phyloP scores from a whole-genome alignment of 2,113 vertebrate genomes.

The Zootoca vivipara region DNA sequence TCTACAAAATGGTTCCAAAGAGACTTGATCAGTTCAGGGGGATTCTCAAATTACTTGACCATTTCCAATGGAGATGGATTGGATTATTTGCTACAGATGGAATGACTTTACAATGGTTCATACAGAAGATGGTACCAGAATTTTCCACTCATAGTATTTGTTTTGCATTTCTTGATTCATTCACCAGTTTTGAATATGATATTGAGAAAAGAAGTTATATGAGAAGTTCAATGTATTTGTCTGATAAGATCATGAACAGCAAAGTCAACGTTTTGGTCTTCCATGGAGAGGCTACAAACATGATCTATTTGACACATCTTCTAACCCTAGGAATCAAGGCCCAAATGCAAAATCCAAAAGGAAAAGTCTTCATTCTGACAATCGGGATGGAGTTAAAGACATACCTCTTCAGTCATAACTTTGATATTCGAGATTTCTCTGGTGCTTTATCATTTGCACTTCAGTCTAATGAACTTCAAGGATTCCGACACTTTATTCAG shows the following conservation, averaged over 20 bases:
- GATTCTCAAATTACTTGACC: not conserved
- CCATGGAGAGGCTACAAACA: not conserved
- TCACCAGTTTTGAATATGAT: not conserved
- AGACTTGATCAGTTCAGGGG: not conserved
- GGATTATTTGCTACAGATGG: not conserved
- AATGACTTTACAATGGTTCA: not conserved
- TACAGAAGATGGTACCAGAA: not conserved
- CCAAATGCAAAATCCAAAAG: not conserved
- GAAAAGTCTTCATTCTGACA: not conserved
- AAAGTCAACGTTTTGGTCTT: not conserved
- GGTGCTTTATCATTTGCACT: not conserved
- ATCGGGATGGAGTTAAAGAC: not conserved
- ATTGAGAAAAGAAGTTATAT: not conserved
- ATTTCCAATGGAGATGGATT: too few relatives aligned
- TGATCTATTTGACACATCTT: not conserved
- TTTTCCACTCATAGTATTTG: not conserved
- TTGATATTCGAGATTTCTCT: not conserved
- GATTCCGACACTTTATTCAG: not conserved
- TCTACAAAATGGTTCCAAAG: not conserved
- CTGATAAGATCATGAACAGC: not conserved
- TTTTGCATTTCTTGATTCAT: not conserved
- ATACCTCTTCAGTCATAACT: not conserved
- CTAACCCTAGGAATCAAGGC: not conserved
- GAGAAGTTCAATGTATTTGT: not conserved
- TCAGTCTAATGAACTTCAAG: not conserved